phyloP scores from a whole-genome alignment of 2,113 vertebrate species.

The Centropus unirufus region DNA sequence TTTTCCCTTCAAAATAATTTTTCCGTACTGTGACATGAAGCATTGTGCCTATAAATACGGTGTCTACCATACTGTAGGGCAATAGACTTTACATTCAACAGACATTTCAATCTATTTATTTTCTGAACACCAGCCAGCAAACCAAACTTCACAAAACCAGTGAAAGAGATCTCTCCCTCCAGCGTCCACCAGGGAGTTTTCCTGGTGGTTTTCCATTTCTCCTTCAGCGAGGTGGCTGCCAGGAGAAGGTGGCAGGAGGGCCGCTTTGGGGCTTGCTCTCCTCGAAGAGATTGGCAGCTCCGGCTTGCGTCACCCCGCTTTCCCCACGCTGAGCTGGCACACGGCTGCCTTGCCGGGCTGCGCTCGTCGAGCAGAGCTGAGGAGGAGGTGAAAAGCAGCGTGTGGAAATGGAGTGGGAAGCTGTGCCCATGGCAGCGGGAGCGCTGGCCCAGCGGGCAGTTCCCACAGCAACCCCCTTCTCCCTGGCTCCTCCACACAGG shows the following conservation, averaged over 20 bases:
- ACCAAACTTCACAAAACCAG: background rate
- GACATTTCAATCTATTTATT: background rate
- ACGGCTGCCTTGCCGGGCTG: background rate
- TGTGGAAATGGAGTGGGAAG: background rate
- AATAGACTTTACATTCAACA: background rate
- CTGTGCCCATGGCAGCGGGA: background rate
- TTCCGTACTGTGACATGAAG: background rate
- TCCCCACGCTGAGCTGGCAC: background rate
- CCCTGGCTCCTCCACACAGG: background rate
- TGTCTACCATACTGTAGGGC: no score
- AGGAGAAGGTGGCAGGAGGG: background rate
- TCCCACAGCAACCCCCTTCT: background rate
- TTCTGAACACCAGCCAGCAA: background rate
- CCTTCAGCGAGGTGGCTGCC: background rate
- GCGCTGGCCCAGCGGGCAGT: background rate
- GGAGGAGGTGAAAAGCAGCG: background rate
- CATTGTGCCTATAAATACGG: background rate
- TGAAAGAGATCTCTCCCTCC: background rate
- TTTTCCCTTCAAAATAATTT: background rate
- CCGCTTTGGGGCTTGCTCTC: background rate
- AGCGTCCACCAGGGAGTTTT: background rate
- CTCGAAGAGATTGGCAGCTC: background rate
- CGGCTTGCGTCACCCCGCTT: fast-evolving
- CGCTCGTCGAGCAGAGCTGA: background rate
- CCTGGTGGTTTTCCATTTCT: background rate